Evolutionary conservation across 2,797 vertebrate genomes (phyloP), one percentile per base, ranked within the genome.

Genomic region (Sebastes trivittatus): DNA sequence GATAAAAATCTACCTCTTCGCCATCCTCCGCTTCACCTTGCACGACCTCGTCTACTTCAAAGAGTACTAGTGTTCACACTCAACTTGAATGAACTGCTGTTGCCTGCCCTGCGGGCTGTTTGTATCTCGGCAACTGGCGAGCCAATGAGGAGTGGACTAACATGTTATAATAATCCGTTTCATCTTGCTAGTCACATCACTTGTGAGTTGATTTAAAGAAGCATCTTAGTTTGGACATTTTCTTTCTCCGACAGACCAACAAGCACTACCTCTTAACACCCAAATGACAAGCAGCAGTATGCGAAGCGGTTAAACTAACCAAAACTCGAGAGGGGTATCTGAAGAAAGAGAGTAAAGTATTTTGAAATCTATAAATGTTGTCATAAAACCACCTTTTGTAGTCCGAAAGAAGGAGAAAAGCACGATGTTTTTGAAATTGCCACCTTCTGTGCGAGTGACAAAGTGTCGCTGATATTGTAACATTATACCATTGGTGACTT

Each of bases 11-110:
- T 84, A 78, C 81, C 72, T 84, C 76, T 78, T 88, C 64, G 68
- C 62, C 72, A 87, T 84, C 81, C 79, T 83, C 52, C 25, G 64
- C 75, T 87, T 92, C 89, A 92, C 87, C 87, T 89, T 86, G 82
- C 78, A 77, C 13, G 76, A 89, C 91, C 90, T 79, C 18, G 23
- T 84, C 81, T 86, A 90, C 92, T 93, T 93, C 92, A 93, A 91
- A 93, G 89, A 86, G 75, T 80, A 69, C 80, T 52, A 88, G 87
- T 89, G 88, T 93, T 93, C 90, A 83, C 54, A 75, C 83, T 95
- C 86, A 92, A 94, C 92, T 94, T 89, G 84, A 93, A 95, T 92
- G 92, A 94, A 92, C 88, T 75, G 85, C 87, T 18, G 79, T 69
- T 84, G 87, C 78, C 73, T 82, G 82, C 89, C 88, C 88, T 80